phyloP scores from a whole-genome alignment of 1,140 invertebrate species.

The Ridgeia piscesae region DNA sequence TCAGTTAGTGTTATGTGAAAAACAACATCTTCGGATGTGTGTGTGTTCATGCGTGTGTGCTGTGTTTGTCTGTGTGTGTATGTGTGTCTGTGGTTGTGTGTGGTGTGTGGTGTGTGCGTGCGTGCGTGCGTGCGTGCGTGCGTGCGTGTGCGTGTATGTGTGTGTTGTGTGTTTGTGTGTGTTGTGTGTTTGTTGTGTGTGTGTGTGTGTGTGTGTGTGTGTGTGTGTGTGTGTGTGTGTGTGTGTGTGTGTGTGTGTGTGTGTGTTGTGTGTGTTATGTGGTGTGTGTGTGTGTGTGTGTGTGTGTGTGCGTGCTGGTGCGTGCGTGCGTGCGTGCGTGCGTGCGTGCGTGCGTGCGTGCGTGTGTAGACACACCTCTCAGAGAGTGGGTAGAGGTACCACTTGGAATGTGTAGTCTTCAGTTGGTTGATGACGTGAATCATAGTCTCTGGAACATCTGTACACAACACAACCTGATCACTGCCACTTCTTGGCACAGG shows the following conservation, averaged over 20 bases:
- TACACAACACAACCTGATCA: slow-evolving; percentile 46
- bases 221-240: not conserved
- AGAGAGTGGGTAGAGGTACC: slow-evolving; percentile 70
- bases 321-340: not conserved
- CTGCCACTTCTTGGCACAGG: not conserved
- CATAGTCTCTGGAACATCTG: slow-evolving; percentile 74
- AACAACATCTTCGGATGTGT: not conserved
- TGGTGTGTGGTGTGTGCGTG: not conserved
- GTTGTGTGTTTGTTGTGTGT: no score
- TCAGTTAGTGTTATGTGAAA: not conserved
- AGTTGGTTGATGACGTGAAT: slow-evolving; percentile 91
- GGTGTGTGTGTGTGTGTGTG: no score
- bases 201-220: no score
- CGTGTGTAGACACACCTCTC: not conserved
- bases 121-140: not conserved
- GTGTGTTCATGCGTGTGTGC: no score
- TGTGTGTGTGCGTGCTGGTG: not conserved
- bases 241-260: no score
- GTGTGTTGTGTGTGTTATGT: no score
- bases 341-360: not conserved
- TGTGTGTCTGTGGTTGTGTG: no score
- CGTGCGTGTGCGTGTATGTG: not conserved
- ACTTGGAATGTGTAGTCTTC: slow-evolving; percentile 70
- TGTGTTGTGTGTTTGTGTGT: no score
- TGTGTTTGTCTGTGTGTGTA: no score